phyloP scores from a whole-genome alignment of 1,140 invertebrate genomes.

The Coptotermes formosanus region DNA sequence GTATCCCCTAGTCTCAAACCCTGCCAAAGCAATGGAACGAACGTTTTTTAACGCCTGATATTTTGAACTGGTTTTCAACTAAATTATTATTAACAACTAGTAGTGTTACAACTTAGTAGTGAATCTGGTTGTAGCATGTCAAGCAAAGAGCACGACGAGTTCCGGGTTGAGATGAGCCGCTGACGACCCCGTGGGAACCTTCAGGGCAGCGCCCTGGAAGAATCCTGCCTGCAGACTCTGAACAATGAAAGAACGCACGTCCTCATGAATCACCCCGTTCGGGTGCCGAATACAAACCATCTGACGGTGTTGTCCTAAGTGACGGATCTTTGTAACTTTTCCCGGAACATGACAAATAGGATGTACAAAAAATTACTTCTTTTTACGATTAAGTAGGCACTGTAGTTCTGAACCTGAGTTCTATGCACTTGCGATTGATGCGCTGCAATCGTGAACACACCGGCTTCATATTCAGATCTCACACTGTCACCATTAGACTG shows the following conservation, averaged over 20 bases:
- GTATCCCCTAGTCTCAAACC: neutral
- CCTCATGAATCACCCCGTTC: slow-evolving; percentile 7
- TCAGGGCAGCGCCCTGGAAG: neutral
- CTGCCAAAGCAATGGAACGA: neutral
- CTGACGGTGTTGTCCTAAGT: neutral
- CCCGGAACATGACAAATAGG: neutral
- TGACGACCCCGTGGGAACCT: neutral
- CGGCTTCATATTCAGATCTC: too few relatives aligned
- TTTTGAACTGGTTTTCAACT: neutral
- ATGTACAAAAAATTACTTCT: neutral
- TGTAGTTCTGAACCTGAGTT: too few relatives aligned
- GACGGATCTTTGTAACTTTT: neutral
- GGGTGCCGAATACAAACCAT: neutral
- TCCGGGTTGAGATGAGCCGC: slow-evolving; percentile 16
- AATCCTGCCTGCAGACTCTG: neutral
- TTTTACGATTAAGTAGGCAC: too few relatives aligned
- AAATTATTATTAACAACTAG: slow-evolving; percentile 6
- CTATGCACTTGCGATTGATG: too few relatives aligned
- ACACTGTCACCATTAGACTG: too few relatives aligned
- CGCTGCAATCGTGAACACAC: too few relatives aligned
- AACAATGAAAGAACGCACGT: neutral
- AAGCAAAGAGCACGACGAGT: neutral
- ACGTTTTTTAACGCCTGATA: neutral
- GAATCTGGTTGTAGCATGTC: slow-evolving; percentile 11
- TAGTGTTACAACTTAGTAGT: neutral